Evolutionary conservation across 2,113 vertebrate genomes (phyloP).

Genomic region (Oostethus manadensis): DNA sequence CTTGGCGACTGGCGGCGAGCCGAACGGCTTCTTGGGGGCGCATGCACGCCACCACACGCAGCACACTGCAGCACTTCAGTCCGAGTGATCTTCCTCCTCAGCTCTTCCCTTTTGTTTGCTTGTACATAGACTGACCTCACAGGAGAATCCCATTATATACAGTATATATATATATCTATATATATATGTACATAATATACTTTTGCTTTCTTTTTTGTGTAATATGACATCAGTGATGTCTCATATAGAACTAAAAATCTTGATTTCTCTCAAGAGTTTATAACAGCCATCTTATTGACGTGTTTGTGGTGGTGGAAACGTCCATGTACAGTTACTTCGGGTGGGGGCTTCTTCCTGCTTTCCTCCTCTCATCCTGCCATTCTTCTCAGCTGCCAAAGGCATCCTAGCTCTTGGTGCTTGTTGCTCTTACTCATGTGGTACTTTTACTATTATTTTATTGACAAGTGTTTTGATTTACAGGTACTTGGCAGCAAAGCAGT

Average conservation of each 20-base stretch:
- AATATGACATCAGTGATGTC: conserved; percentile 99
- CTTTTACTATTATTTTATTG: conserved; percentile 69
- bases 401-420: conserved; percentile 53
- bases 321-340: conserved; percentile 85
- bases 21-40: conserved; percentile 85
- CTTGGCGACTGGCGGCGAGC: conserved; percentile 79
- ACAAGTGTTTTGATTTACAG: conserved; percentile 92
- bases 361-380: conserved; percentile 71
- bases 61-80: conserved; percentile 85
- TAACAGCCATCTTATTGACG: conserved; percentile 84
- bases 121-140: conserved; percentile 92
- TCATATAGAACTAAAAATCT: conserved; percentile 98
- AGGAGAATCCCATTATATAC: conserved; percentile 61
- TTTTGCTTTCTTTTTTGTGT: conserved; percentile 72
- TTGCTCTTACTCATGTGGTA: conserved; percentile 65
- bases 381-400: conserved; percentile 71
- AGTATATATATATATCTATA: conserved; percentile 42
- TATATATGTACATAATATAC: conserved; percentile 68
- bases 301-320: conserved; percentile 78
- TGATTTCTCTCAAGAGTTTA: conserved; percentile 99
- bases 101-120: conserved; percentile 73
- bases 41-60: conserved; percentile 89
- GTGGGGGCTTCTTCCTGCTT: conserved; percentile 73
- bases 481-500: conserved; percentile 56
- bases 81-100: conserved; percentile 79